Evolutionary conservation across 2,113 vertebrate genomes (phyloP).

Genomic region (Beaufortia kweichowensis): DNA sequence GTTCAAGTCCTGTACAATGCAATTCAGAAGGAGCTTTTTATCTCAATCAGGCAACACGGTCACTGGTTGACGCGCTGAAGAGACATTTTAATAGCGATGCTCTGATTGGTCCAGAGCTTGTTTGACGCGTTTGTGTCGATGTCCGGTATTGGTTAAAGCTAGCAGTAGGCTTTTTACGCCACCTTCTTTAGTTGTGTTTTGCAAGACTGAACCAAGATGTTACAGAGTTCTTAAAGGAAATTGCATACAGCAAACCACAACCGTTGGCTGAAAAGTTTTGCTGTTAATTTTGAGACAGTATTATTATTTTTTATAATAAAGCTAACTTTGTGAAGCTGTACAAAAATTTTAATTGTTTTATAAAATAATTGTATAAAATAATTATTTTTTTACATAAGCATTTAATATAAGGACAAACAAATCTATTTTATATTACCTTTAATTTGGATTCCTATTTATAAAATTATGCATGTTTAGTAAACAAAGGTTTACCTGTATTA

Average conservation of each 20-base stretch:
- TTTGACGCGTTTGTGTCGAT: slow-evolving; percentile 41
- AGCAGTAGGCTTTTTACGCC: slow-evolving; percentile 6
- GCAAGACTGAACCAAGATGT: slow-evolving; percentile 12
- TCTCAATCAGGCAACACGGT: slow-evolving; percentile 26
- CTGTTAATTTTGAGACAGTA: not conserved
- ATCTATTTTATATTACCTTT: not conserved
- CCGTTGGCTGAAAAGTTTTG: not conserved
- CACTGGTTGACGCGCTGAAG: not conserved
- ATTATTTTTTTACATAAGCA: no score
- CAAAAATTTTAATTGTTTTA: no score
- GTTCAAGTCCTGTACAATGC: not conserved
- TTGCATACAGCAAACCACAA: not conserved
- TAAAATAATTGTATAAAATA: no score
- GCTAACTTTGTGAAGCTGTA: no score
- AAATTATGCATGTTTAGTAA: not conserved
- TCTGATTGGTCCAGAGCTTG: slow-evolving; percentile 58
- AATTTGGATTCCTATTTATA: not conserved
- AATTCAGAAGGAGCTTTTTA: no score
- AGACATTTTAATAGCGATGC: slow-evolving; percentile 16
- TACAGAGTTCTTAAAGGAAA: slow-evolving; percentile 33
- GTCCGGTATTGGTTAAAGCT: slow-evolving; percentile 61
- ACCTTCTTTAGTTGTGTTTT: slow-evolving; percentile 10
- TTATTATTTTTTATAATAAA: no score
- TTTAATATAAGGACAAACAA: no score
- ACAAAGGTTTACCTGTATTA: no score